Evolutionary conservation across 2,797 vertebrate genomes (phyloP).

Genomic region (Melanotaenia maccullochi): DNA sequence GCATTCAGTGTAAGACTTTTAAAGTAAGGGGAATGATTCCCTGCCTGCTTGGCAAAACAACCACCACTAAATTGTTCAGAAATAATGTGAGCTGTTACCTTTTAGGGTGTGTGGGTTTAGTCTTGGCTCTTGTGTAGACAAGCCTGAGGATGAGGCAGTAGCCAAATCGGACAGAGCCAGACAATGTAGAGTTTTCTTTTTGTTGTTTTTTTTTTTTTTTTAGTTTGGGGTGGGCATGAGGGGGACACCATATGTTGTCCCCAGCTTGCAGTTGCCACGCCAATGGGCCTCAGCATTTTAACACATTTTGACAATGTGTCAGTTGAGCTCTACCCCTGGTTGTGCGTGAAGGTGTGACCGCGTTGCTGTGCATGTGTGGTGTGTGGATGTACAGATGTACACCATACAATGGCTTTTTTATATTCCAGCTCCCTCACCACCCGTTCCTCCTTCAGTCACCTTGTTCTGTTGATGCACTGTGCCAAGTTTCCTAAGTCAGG

Average conservation of each 20-base stretch:
- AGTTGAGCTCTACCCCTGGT: conserved; percentile 83
- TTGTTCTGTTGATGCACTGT: conserved; percentile 65
- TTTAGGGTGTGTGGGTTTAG: conserved; percentile 30
- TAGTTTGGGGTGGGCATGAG: conserved; percentile 29
- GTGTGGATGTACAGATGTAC: conserved; percentile 32
- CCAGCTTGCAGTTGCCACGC: conserved; percentile 86
- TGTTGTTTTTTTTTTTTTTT: conserved; percentile 14
- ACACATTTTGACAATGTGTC: conserved; percentile 89
- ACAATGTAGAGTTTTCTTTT: conserved; percentile 8
- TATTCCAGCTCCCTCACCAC: conserved; percentile 77
- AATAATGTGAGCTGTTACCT: conserved; percentile 59
- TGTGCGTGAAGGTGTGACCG: conserved; percentile 59
- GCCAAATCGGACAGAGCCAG: conserved; percentile 2
- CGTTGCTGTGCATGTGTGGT: conserved; percentile 33
- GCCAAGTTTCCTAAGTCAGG: conserved; percentile 69
- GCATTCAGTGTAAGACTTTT: not conserved
- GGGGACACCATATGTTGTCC: conserved; percentile 85
- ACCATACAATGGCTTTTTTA: conserved; percentile 61
- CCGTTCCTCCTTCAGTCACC: conserved; percentile 78
- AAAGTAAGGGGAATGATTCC: not conserved
- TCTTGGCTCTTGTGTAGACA: conserved; percentile 61
- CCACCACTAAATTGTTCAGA: conserved; percentile 65
- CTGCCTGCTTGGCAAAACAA: conserved; percentile 53
- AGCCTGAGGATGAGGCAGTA: conserved; percentile 33
- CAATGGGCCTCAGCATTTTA: conserved; percentile 82